phyloP scores from a whole-genome alignment of 2,888 invertebrate genomes.

The Halictus quadricinctus region DNA sequence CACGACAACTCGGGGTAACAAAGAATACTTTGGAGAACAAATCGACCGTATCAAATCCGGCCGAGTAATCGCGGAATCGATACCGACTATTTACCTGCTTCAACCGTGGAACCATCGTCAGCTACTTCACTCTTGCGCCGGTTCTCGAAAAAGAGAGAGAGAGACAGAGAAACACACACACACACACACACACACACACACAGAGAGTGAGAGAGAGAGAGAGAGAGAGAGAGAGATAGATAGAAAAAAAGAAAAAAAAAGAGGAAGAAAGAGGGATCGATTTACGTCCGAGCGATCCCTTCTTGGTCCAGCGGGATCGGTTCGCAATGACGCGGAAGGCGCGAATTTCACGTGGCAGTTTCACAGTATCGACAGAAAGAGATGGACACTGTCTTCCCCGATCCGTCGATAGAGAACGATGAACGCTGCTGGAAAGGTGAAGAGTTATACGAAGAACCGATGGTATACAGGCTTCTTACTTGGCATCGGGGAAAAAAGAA shows the following conservation, averaged over 20 bases:
- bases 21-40: constrained; percentile 23
- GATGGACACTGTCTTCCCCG: constrained; percentile 35
- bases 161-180: no score
- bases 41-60: constrained; percentile 37
- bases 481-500: constrained; percentile 62
- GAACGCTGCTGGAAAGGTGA: constrained; percentile 49
- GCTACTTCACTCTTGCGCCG: constrained; percentile 36
- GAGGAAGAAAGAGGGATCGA: constrained; percentile 57
- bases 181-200: no score
- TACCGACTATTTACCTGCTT: constrained; percentile 53
- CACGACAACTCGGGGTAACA: not conserved
- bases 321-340: constrained; percentile 77
- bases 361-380: constrained; percentile 38
- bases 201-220: not conserved
- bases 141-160: not conserved
- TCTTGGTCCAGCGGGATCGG: constrained; percentile 70
- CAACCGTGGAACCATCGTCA: constrained; percentile 47
- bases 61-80: constrained; percentile 40
- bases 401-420: constrained; percentile 32
- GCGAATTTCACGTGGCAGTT: constrained; percentile 73
- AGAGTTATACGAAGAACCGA: constrained; percentile 61
- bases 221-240: not conserved
- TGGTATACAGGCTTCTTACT: constrained; percentile 64
- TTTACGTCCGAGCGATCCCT: constrained; percentile 63
- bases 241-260: fast-evolving